Conservation (phyloP, 2,797 vertebrate genomes). For the Crocidura indochinensis region DNA sequence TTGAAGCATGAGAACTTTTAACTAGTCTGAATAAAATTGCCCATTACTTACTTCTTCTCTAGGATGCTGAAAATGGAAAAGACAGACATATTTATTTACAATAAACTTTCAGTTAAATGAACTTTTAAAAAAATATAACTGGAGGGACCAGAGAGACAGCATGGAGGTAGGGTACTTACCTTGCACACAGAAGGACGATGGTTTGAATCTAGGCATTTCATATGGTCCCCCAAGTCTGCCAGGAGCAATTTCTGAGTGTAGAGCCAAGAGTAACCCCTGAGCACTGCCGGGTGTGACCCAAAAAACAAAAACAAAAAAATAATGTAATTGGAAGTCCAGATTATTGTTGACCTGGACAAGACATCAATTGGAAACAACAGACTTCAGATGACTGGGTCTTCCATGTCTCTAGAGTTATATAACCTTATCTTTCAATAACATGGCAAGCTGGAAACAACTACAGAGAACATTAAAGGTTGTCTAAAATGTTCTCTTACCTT, state of each 20-base stretch:
- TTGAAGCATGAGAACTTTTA: slow-evolving; percentile 67
- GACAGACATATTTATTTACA: slow-evolving; percentile 46
- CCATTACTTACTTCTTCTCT: slow-evolving; percentile 65
- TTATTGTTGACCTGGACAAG: slow-evolving; percentile 36
- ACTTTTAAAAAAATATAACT: background rate
- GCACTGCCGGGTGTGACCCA: too few species aligned
- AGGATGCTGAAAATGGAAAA: slow-evolving; percentile 58
- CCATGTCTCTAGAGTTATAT: slow-evolving; percentile 49
- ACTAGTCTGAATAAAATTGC: slow-evolving; percentile 69
- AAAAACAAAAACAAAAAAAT: background rate
- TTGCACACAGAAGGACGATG: too few species aligned
- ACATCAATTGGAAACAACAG: slow-evolving; percentile 10
- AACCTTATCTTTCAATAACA: slow-evolving; percentile 41
- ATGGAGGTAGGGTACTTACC: too few species aligned
- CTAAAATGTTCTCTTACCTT: background rate
- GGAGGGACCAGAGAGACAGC: background rate
- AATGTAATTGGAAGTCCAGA: background rate
- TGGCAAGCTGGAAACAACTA: background rate
- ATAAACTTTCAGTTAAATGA: slow-evolving; percentile 53
- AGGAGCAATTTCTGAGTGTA: too few species aligned
- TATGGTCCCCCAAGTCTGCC: too few species aligned
- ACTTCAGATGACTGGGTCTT: background rate
- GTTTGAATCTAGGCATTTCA: too few species aligned
- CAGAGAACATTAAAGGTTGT: slow-evolving; percentile 1
- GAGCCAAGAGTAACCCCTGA: too few species aligned